A percentile compares a stretch with the other conserved stretches of the same genome.
Evolutionary conservation across 2,888 invertebrate species (phyloP).

Genomic region (Diachrysia chrysitis): DNA sequence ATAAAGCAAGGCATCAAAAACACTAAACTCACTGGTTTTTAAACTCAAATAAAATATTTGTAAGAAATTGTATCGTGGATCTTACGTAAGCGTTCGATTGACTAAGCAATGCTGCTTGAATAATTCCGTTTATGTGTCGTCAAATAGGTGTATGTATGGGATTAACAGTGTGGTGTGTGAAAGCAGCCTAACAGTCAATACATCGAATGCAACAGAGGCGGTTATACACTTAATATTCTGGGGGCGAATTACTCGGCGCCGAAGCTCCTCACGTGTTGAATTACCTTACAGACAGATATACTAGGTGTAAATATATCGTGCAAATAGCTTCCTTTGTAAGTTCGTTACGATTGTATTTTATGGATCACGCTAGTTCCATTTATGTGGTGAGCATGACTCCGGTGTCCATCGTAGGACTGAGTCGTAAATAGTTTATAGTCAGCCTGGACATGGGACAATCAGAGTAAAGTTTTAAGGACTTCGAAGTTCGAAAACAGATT

Average conservation of each 20-base stretch:
- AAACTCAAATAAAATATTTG: conserved; percentile 17
- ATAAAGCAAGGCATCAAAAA: conserved; percentile 9
- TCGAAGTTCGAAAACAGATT: neutral
- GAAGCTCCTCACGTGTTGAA: conserved; percentile 60
- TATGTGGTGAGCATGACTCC: conserved; percentile 41
- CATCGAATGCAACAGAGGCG: conserved; percentile 49
- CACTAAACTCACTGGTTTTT: conserved; percentile 22
- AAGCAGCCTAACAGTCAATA: conserved; percentile 46
- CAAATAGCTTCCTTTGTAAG: conserved; percentile 53
- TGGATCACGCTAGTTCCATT: conserved; percentile 44
- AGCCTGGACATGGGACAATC: neutral
- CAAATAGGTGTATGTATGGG: conserved; percentile 17
- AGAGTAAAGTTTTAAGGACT: neutral
- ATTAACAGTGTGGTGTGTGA: conserved; percentile 19
- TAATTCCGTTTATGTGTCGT: conserved; percentile 19
- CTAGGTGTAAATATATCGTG: conserved; percentile 44
- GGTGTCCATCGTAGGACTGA: conserved; percentile 21
- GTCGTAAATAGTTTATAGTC: conserved; percentile 18
- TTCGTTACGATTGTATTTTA: conserved; percentile 37
- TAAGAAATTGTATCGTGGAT: conserved; percentile 23
- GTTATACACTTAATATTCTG: conserved; percentile 60
- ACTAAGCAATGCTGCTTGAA: conserved; percentile 16
- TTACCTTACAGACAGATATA: conserved; percentile 63
- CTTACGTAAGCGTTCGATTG: conserved; percentile 31
- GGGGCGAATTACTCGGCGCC: conserved; percentile 58